These are phyloP conservation scores for Psettodes erumei DNA, from an alignment of 2,113 vertebrate genomes.

Conservation along the genomic window DNA sequence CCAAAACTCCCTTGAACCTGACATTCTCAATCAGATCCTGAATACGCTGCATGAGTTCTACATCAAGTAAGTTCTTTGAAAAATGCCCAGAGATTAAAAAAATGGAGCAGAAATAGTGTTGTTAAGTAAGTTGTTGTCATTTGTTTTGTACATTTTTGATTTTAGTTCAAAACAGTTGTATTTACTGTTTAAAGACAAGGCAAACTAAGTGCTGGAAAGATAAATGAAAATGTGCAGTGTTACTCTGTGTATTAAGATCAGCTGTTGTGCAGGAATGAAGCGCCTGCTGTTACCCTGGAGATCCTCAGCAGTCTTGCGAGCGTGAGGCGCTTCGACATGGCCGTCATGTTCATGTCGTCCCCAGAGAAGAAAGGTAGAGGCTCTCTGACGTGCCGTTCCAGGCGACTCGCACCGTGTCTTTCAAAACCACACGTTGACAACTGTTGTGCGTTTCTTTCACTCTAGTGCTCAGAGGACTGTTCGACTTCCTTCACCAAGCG, in stretches of 20 bases:
- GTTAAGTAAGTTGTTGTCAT: too few relatives aligned
- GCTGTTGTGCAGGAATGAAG: constrained; percentile 84
- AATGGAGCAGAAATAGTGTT: neutral
- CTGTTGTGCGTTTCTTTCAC: neutral
- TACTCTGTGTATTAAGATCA: neutral
- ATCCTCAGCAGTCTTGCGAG: constrained; percentile 88
- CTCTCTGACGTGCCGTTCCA: neutral
- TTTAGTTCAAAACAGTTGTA: neutral
- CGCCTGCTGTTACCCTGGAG: constrained; percentile 84
- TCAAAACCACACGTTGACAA: neutral
- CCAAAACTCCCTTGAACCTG: constrained; percentile 92
- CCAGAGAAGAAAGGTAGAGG: constrained; percentile 89
- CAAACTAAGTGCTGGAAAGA: neutral
- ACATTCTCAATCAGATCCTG: constrained; percentile 91
- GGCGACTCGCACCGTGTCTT: neutral
- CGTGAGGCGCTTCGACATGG: constrained; percentile 93
- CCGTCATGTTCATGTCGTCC: constrained; percentile 94
- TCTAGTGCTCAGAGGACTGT: constrained; percentile 87
- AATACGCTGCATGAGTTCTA: constrained; percentile 89
- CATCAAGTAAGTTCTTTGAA: constrained; percentile 84
- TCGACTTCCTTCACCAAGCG: constrained; percentile 85
- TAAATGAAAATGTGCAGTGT: neutral
- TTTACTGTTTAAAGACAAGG: neutral
- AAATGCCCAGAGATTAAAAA: neutral
- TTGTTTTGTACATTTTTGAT: too few relatives aligned